Base-by-base conservation (phyloP, 2,797 vertebrate genomes). In the Myioborus miniatus region DNA sequence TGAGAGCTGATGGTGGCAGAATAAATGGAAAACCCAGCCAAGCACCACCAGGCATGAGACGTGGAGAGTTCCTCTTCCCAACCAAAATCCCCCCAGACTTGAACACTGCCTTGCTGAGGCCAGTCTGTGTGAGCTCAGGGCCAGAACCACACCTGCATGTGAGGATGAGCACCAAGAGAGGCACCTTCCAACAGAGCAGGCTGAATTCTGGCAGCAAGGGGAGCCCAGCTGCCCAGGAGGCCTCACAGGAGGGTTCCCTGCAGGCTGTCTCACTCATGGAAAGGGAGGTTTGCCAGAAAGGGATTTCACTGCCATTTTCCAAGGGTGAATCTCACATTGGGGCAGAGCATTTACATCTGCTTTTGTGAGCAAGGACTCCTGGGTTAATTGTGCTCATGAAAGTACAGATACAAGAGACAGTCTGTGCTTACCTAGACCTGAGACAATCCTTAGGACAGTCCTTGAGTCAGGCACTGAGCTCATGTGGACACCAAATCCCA, bases 271-370 rank as follows among this genome's bases (percentile, higher is more conserved):
- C 50, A 47, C 53, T 87, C 49, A 63, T 13, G 12, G 86, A 75
- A 93, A 94, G 65, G 74, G 52, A 0, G 0, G 39, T 49, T 91
- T 86, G 72, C 93, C 52, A 72, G 95, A 55, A 64, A 77, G 87
- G 75, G 89, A 83, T 81, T 84, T 92, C 91, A 94, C 63, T 93
- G 64, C 68, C 76, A 50, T 93, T 92, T 87, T 75, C 91, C 83
- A 95, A 89, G 68, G 88, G 87, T 14, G 0, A 93, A 84, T 78
- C 67, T 79, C 60, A 85, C 49, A 2, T 0, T 27, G 75, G 53
- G 41, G 72, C 55, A 81, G 59, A 88, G 49, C 60, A 49, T 53
- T 89, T 50, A 36, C 70, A 58, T 43, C 49, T 44, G 26, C 47
- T 71, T 84, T 68, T 93, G 76, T 56, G 64, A 59, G 43, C 4